Percentiles rank a stretch among this genome's conserved stretches.
Conservation (phyloP, 2,888 invertebrate species). For the Caenorhabditis sulstoni region DNA sequence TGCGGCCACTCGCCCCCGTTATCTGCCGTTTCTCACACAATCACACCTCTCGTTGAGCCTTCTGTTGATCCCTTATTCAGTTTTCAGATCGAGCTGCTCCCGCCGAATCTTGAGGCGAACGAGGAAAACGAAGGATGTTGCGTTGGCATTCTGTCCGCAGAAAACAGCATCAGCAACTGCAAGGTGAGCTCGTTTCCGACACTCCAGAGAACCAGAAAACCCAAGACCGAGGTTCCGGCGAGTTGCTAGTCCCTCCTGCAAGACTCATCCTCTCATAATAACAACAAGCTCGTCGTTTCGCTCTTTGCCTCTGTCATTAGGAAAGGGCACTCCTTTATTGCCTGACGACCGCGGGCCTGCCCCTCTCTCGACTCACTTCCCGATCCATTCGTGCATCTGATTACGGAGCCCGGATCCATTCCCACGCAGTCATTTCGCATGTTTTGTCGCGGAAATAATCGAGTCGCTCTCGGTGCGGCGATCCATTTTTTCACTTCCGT, state of each 20-base stretch:
- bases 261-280: too few species aligned
- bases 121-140: constrained; percentile 38
- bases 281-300: too few species aligned
- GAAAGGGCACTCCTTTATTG: constrained; percentile 13
- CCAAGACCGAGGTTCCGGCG: too few species aligned
- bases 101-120: not conserved
- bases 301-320: too few species aligned
- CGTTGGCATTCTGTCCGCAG: constrained; percentile 65
- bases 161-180: constrained; percentile 61
- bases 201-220: constrained; percentile 10
- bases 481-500: constrained; percentile 18
- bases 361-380: not conserved
- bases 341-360: constrained; percentile 11
- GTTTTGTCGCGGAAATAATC: too few species aligned
- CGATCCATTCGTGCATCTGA: constrained; percentile 17
- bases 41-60: not conserved
- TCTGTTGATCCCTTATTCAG: not conserved
- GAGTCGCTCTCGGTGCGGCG: too few species aligned
- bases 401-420: constrained; percentile 21
- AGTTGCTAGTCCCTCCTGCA: too few species aligned
- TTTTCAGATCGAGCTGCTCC: not conserved
- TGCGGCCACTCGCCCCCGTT: constrained; percentile 9
- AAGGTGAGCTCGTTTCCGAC: constrained; percentile 55
- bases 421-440: constrained; percentile 38
- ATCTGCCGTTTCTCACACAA: constrained; percentile 4